Percentiles rank a stretch among this genome's conserved stretches.
These are phyloP conservation scores for Palloptera scutellata DNA, from an alignment of 2,888 invertebrate genomes.

Conservation along the genomic window DNA sequence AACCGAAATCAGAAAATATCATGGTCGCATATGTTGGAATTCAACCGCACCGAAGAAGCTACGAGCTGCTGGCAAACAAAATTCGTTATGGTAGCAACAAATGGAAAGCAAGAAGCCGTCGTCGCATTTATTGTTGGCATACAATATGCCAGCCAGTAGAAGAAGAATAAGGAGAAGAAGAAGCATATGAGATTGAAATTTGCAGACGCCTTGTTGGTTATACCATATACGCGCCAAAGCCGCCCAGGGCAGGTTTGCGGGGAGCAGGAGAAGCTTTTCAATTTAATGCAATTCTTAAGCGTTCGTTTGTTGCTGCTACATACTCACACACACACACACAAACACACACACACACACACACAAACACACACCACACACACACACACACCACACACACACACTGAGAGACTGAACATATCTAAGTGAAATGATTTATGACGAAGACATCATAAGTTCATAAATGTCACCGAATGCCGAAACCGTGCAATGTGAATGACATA, in stretches of 20 bases:
- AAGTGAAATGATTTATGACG: constrained; percentile 45
- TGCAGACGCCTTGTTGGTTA: too few species aligned
- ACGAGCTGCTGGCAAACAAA: background rate
- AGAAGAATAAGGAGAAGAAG: background rate
- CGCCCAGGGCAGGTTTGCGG: too few species aligned
- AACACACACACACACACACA: background rate
- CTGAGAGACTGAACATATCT: background rate
- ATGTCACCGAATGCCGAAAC: constrained; percentile 39
- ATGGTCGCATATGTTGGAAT: constrained; percentile 4
- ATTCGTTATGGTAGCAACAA: background rate
- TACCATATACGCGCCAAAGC: too few species aligned
- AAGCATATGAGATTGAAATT: too few species aligned
- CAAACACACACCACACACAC: background rate
- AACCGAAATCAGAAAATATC: background rate
- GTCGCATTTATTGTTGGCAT: background rate
- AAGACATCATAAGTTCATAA: constrained; percentile 45
- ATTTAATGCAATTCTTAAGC: too few species aligned
- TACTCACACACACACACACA: background rate
- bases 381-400: background rate
- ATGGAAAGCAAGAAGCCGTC: background rate
- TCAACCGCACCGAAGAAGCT: background rate
- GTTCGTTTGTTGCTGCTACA: background rate
- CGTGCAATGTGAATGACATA: constrained; percentile 28
- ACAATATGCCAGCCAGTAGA: background rate
- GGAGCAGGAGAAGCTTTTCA: too few species aligned